A percentile compares a stretch with the other conserved stretches of the same genome.
phyloP scores from a whole-genome alignment of 2,797 vertebrate genomes.

The Rhodeus uyekii region DNA sequence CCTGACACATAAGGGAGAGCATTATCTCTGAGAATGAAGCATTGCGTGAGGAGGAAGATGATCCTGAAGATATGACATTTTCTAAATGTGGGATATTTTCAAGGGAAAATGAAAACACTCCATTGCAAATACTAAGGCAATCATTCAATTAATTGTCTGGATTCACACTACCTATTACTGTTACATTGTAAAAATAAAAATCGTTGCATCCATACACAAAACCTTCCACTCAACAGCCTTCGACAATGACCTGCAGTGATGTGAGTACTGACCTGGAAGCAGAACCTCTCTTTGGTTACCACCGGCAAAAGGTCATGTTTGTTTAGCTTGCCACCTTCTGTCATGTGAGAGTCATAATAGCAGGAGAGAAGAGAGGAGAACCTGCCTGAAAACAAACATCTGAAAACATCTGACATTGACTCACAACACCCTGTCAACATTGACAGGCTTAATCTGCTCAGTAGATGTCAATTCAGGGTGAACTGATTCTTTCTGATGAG shows the following conservation, averaged over 20 bases:
- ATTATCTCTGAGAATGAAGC: background rate
- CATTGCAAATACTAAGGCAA: background rate
- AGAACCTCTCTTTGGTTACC: conserved; percentile 32
- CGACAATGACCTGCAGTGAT: conserved; percentile 35
- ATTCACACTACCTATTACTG: background rate
- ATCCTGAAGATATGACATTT: background rate
- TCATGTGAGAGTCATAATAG: conserved; percentile 23
- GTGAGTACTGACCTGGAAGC: conserved; percentile 40
- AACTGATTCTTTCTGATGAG: background rate
- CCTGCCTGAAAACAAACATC: conserved; percentile 15
- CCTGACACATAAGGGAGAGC: background rate
- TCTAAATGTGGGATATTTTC: background rate
- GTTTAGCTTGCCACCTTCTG: conserved; percentile 31
- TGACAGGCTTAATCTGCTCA: background rate
- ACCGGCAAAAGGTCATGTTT: conserved; percentile 41
- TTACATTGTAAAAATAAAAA: background rate
- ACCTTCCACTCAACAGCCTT: background rate
- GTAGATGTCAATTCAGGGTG: background rate
- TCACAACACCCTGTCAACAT: conserved; percentile 10
- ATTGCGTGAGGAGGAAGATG: background rate
- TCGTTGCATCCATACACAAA: background rate
- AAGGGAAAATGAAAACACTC: background rate
- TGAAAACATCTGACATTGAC: conserved; percentile 23
- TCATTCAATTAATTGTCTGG: background rate
- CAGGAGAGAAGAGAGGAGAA: background rate